phyloP scores from a whole-genome alignment of 2,113 vertebrate species.

The Sapajus apella region DNA sequence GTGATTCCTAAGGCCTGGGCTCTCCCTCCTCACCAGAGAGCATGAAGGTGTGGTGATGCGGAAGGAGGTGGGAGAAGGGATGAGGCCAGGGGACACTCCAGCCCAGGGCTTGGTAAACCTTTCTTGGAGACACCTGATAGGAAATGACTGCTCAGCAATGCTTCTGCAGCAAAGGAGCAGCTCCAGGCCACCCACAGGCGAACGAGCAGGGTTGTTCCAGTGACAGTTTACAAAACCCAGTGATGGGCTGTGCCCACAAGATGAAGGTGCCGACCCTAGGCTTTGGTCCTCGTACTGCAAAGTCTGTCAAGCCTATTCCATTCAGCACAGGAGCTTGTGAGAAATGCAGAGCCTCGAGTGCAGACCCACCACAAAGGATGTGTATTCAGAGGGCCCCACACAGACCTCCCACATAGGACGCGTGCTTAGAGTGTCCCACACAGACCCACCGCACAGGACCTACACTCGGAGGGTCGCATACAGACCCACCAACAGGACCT shows the following conservation, averaged over 20 bases:
- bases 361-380: accelerated
- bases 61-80: not conserved
- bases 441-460: no score
- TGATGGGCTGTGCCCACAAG: not conserved
- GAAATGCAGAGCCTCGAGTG: not conserved
- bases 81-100: not conserved
- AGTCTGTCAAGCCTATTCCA: not conserved
- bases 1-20: no score
- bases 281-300: not conserved
- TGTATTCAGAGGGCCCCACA: no score
- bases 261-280: accelerated
- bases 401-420: no score
- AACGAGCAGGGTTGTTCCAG: not conserved
- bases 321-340: not conserved
- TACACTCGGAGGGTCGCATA: accelerated
- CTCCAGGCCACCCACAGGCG: not conserved
- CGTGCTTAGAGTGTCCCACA: accelerated
- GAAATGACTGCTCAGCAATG: not conserved
- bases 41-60: not conserved
- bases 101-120: not conserved
- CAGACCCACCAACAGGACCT: no score
- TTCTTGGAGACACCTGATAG: not conserved
- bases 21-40: not conserved
- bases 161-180: not conserved
- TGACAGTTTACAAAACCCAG: not conserved